phyloP scores from a whole-genome alignment of 2,113 vertebrate species.

The Zingel zingel region DNA sequence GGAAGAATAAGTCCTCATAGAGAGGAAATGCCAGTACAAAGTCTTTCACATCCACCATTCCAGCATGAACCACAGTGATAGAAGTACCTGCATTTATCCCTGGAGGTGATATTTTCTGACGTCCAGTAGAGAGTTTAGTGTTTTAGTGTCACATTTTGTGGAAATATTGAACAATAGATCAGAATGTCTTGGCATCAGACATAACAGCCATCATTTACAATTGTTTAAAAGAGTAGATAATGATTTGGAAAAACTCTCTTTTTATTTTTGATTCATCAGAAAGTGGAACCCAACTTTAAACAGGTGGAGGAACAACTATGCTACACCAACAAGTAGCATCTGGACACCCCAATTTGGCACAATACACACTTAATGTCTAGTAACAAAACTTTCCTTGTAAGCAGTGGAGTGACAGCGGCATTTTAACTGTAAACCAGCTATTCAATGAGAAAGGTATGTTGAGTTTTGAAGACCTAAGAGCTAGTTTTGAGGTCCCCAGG shows the following conservation, averaged over 20 bases:
- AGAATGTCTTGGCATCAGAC: background rate
- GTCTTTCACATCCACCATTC: background rate
- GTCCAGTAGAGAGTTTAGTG: background rate
- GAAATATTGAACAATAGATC: background rate
- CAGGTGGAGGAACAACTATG: too few relatives aligned
- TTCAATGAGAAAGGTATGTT: too few relatives aligned
- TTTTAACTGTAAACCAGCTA: too few relatives aligned
- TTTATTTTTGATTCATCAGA: background rate
- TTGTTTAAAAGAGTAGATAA: background rate
- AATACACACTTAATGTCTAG: too few relatives aligned
- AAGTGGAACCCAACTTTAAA: background rate
- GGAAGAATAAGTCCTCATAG: background rate
- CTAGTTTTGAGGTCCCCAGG: too few relatives aligned
- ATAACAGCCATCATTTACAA: background rate
- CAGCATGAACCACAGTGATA: background rate
- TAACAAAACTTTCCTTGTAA: too few relatives aligned
- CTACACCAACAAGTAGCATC: too few relatives aligned
- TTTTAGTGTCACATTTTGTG: background rate
- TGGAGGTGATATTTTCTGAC: background rate
- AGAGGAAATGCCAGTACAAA: background rate
- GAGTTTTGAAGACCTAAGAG: too few relatives aligned
- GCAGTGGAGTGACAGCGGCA: too few relatives aligned
- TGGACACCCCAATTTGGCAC: too few relatives aligned
- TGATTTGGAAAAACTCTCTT: background rate
- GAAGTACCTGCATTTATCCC: background rate